Base-by-base conservation (phyloP, 2,797 vertebrate genomes). In the Oreortyx pictus region DNA sequence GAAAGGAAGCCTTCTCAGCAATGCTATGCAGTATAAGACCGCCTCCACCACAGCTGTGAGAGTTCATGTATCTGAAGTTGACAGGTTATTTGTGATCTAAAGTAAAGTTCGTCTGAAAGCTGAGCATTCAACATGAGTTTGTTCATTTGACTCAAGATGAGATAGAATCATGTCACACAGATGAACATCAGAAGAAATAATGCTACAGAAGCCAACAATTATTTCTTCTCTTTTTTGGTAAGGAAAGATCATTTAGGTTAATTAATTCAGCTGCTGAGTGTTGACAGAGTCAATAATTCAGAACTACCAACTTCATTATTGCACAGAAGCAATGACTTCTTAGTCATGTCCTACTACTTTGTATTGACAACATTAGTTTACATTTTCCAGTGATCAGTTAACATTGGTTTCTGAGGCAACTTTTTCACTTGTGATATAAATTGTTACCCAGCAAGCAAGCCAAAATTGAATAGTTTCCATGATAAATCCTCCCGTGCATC, bases 381-480 rank as follows among this genome's bases (percentile, higher is more conserved):
- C 23, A 65, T 90, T 92, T 93, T 90, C 81, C 81, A 82, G 41
- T 37, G 44, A 47, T 79, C 87, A 79, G 29, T 31, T 82, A 64
- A 44, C 14, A 23, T 12, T 64, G 71, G 47, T 79, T 92, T 91
- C 78, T 91, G 71, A 71, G 57, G 75, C 56, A 90, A 67, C 44
- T 57, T 82, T 90, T 72, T 90, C 68, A 46, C 65, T 82, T 60
- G 39, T 7, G 14, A 59, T 43, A 77, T 0, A 13, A 71, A 19
- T 35, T 54, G 18, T 47, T 88, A 60, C 14, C 27, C 81, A 88
- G 39, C 33, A 84, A 61, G 11, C 37, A 68, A 74, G 93, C 46
- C 79, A 90, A 65, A 85, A 85, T 15, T 5, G 52, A 95, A 68
- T 74, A 85, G 86, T 92, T 94, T 93, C 84, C 79, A 68, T 74